Evolutionary conservation across 1,140 invertebrate species (phyloP).

Genomic region (Trypoxylus dichotomus): DNA sequence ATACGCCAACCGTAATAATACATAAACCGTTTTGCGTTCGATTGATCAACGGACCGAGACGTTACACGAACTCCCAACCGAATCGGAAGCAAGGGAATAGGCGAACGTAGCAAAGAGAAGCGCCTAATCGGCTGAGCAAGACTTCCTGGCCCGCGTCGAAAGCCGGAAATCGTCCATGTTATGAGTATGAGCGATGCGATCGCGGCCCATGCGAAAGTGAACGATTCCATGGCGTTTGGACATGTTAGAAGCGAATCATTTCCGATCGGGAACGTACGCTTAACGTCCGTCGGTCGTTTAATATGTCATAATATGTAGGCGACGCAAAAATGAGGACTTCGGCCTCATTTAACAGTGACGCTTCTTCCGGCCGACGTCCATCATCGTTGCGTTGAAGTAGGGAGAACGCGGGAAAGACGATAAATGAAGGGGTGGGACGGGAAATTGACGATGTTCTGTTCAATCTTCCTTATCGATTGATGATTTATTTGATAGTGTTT

Average conservation of each 20-base stretch:
- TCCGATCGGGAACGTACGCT: not conserved
- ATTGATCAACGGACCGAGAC: not conserved
- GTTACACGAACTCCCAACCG: not conserved
- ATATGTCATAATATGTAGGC: not conserved
- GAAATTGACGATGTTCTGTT: too few species aligned
- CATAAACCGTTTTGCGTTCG: not conserved
- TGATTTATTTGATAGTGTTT: too few species aligned
- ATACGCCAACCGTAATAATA: conserved; percentile 41
- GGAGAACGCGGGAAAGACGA: too few species aligned
- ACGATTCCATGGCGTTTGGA: conserved; percentile 25
- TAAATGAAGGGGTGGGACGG: too few species aligned
- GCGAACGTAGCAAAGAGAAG: conserved; percentile 35
- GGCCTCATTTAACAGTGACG: not conserved
- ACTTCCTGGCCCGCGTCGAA: conserved; percentile 36
- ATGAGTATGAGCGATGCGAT: conserved; percentile 37
- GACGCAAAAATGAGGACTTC: not conserved
- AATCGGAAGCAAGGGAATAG: not conserved
- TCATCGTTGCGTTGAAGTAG: not conserved
- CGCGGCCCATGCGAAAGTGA: not conserved
- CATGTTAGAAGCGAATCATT: not conserved
- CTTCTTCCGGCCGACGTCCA: not conserved
- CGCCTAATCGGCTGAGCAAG: conserved; percentile 42
- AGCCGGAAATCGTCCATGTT: conserved; percentile 38
- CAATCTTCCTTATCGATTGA: too few species aligned
- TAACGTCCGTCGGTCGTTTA: not conserved